Conservation (phyloP, 2,113 vertebrate species). For the Atherinomorus stipes region DNA sequence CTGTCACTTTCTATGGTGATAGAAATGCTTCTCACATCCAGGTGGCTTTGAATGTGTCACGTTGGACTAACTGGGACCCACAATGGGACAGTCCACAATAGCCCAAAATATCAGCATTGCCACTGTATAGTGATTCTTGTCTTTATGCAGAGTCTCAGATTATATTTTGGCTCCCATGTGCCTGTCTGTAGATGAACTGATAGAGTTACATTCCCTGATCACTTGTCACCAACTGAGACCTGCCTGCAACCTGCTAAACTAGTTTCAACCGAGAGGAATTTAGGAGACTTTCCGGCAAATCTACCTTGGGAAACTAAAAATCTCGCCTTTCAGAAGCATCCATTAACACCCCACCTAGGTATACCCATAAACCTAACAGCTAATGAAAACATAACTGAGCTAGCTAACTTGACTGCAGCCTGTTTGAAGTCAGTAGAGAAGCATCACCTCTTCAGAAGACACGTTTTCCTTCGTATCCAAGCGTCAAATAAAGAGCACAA, state of each 20-base stretch:
- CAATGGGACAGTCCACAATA: not conserved
- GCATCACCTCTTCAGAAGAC: slow-evolving; percentile 22
- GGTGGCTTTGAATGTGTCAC: not conserved
- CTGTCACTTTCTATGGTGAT: not conserved
- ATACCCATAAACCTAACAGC: not conserved
- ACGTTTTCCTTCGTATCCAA: not conserved
- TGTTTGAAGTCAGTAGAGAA: slow-evolving; percentile 19
- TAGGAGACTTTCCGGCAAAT: slow-evolving; percentile 37
- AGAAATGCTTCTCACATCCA: not conserved
- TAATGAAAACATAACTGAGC: slow-evolving; percentile 19
- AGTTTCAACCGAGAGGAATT: slow-evolving; percentile 67
- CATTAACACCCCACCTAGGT: not conserved
- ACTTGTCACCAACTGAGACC: slow-evolving; percentile 61
- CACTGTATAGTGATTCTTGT: not conserved
- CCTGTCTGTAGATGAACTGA: slow-evolving; percentile 39
- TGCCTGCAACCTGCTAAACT: slow-evolving; percentile 74
- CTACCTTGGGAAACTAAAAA: not conserved
- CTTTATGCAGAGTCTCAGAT: not conserved
- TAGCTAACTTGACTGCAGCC: slow-evolving; percentile 38
- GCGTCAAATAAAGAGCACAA: not conserved
- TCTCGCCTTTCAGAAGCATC: not conserved
- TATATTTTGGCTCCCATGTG: not conserved
- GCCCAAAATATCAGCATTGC: not conserved
- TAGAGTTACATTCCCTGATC: slow-evolving; percentile 68
- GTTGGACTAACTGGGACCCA: not conserved